A percentile compares a stretch with the other conserved stretches of the same genome.
These are phyloP conservation scores for Pterocles orientalis DNA, from an alignment of 2,113 vertebrate genomes.

Conservation along the genomic window DNA sequence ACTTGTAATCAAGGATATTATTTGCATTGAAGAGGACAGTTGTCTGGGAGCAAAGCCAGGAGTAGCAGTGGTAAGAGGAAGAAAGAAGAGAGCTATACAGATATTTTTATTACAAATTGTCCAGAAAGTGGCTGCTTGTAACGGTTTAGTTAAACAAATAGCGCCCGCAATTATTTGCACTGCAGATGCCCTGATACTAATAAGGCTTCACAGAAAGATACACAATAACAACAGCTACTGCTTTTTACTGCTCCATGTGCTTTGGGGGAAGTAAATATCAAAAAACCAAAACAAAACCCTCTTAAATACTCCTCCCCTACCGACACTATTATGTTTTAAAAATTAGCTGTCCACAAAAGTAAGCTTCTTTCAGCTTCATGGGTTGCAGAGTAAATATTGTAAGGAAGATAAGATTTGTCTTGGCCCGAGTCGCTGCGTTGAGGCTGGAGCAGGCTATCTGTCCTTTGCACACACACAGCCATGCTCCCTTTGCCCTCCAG, in stretches of 20 bases:
- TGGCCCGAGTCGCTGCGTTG: rapidly evolving
- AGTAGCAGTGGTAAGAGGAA: background rate
- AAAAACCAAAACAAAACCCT: background rate
- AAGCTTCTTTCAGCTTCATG: background rate
- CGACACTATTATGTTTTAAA: background rate
- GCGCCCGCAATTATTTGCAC: background rate
- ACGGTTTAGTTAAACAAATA: conserved; percentile 5
- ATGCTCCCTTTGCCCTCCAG: background rate
- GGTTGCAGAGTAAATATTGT: background rate
- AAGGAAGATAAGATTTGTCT: background rate
- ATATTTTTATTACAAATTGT: conserved; percentile 36
- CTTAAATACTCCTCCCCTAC: background rate
- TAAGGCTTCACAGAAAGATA: background rate
- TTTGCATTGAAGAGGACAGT: background rate
- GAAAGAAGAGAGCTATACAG: background rate
- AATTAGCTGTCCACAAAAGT: background rate
- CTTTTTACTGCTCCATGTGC: background rate
- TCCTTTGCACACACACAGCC: background rate
- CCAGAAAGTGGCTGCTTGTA: background rate
- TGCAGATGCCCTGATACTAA: background rate
- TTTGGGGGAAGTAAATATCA: background rate
- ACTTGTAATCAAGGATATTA: background rate
- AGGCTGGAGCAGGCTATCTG: background rate
- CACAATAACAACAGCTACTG: background rate
- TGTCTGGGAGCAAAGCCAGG: conserved; percentile 32